Evolutionary conservation across 2,888 invertebrate species (phyloP).

Genomic region (Steinernema carpocapsae): DNA sequence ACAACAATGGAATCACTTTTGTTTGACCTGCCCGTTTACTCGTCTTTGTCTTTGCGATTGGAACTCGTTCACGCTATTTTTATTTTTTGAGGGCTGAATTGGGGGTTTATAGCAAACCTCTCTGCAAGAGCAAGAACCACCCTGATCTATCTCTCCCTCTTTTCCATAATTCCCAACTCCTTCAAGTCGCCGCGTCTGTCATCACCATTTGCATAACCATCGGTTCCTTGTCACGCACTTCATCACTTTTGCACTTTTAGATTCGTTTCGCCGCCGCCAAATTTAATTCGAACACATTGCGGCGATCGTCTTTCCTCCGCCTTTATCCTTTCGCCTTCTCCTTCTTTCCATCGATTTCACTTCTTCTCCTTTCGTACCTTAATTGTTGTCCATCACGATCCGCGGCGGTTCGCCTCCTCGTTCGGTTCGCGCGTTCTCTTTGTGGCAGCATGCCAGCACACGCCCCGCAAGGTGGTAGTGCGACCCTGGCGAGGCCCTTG

Average conservation of each 20-base stretch:
- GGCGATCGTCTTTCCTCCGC: not conserved
- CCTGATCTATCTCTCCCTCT: not conserved
- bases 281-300: slow-evolving; percentile 18
- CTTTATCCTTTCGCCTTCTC: not conserved
- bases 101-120: too few species aligned
- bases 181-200: slow-evolving; percentile 11
- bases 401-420: not conserved
- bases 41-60: too few species aligned
- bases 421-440: slow-evolving; percentile 13
- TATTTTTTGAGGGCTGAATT: too few species aligned
- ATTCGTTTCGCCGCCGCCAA: slow-evolving; percentile 7
- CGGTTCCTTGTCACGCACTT: slow-evolving; percentile 28
- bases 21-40: too few species aligned
- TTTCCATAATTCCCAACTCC: not conserved
- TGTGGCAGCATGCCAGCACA: slow-evolving; percentile 32
- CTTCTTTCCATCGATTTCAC: not conserved
- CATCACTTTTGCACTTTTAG: slow-evolving; percentile 23
- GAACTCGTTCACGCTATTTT: too few species aligned
- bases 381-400: slow-evolving; percentile 31
- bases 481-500: not conserved
- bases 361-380: slow-evolving; percentile 28
- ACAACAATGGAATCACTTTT: too few species aligned
- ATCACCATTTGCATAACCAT: slow-evolving; percentile 28
- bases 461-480: not conserved
- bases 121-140: not conserved